Evolutionary conservation across 1,140 invertebrate genomes (phyloP).

Genomic region (Piezodorus guildinii): DNA sequence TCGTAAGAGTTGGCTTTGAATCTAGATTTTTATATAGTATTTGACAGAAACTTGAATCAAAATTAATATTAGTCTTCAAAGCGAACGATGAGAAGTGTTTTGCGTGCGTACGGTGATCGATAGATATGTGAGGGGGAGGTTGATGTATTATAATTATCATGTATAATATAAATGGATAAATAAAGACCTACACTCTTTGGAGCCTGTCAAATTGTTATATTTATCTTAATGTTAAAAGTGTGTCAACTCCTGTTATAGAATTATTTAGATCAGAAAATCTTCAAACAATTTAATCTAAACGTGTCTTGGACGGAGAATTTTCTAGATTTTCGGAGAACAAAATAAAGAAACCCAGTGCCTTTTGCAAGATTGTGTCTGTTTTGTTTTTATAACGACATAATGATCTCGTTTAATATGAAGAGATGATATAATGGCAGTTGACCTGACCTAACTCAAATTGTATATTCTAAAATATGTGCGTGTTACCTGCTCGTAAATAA

Average conservation of each 20-base stretch:
- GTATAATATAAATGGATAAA: slow-evolving; percentile 1
- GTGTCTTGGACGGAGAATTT: slow-evolving; percentile 19
- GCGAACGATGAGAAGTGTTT: neutral
- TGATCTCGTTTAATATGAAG: slow-evolving; percentile 17
- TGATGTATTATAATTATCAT: slow-evolving; percentile 4
- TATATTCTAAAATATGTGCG: slow-evolving; percentile 20
- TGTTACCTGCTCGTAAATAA: slow-evolving; percentile 12
- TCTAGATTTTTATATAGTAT: slow-evolving; percentile 1
- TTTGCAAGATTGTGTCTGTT: slow-evolving; percentile 18
- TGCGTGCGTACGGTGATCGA: slow-evolving; percentile 10
- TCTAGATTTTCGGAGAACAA: slow-evolving; percentile 18
- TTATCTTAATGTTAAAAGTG: slow-evolving; percentile 10
- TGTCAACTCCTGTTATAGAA: slow-evolving; percentile 19
- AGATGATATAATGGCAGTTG: slow-evolving; percentile 10
- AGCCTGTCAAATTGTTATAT: slow-evolving; percentile 4
- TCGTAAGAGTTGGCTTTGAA: neutral
- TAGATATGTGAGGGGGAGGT: slow-evolving; percentile 16
- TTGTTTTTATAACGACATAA: slow-evolving; percentile 12
- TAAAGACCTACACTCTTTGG: slow-evolving; percentile 18
- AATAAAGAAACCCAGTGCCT: slow-evolving; percentile 21
- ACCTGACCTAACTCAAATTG: neutral
- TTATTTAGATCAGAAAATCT: neutral
- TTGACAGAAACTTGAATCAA: slow-evolving; percentile 7
- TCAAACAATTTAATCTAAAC: slow-evolving; percentile 10
- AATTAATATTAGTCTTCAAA: slow-evolving; percentile 12